phyloP scores from a whole-genome alignment of 2,113 vertebrate species.

The Hypocryptadius cinnamomeus region DNA sequence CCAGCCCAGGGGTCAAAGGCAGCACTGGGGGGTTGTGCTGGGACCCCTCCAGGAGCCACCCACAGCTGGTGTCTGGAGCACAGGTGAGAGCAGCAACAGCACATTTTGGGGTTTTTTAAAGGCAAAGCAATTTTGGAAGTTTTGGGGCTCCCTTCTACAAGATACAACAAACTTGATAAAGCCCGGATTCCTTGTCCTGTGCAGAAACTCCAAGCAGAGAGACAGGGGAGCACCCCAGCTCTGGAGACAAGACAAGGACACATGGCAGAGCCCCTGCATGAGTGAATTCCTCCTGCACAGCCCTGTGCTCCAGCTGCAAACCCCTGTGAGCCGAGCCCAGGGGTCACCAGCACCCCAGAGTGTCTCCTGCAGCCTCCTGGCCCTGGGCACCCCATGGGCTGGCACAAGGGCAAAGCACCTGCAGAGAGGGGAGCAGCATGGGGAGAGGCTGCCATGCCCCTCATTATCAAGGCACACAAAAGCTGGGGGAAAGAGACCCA shows the following conservation, averaged over 20 bases:
- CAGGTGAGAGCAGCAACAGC: neutral
- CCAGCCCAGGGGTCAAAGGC: neutral
- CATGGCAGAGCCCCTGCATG: rapidly evolving
- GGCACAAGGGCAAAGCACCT: neutral
- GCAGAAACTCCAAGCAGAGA: neutral
- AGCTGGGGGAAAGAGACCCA: neutral
- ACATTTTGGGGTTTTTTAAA: rapidly evolving
- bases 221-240: neutral
- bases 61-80: neutral
- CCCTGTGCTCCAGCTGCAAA: neutral
- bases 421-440: neutral
- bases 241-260: neutral
- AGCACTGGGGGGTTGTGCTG: neutral
- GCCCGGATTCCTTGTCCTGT: neutral
- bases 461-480: too few species aligned
- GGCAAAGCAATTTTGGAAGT: neutral
- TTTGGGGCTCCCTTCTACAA: neutral
- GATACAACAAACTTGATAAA: neutral
- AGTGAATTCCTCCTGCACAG: neutral
- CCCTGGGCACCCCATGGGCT: rapidly evolving
- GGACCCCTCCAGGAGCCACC: neutral
- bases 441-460: neutral
- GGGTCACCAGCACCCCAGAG: neutral
- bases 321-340: rapidly evolving
- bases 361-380: neutral